These are phyloP conservation scores for Silurus asotus DNA, from an alignment of 2,113 vertebrate species.

Conservation along the genomic window DNA sequence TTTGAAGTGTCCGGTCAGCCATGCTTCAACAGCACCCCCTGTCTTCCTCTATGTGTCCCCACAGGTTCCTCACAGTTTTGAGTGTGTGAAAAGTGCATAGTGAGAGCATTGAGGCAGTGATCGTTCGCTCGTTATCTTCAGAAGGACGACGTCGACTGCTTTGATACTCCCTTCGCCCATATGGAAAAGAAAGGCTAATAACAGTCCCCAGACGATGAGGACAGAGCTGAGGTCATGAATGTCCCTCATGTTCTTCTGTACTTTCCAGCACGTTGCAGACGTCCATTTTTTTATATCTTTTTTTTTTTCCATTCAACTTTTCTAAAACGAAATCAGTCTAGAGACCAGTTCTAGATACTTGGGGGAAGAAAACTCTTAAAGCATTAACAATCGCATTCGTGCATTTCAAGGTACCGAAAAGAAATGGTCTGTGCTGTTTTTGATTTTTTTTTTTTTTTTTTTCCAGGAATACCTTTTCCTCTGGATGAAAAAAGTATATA, in stretches of 20 bases:
- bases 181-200: slow-evolving; percentile 37
- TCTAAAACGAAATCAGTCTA: slow-evolving; percentile 41
- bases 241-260: slow-evolving; percentile 32
- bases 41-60: slow-evolving; percentile 55
- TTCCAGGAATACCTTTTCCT: slow-evolving; percentile 32
- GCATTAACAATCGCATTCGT: slow-evolving; percentile 50
- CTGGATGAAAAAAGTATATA: slow-evolving; percentile 38
- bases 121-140: slow-evolving; percentile 31
- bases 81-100: slow-evolving; percentile 80
- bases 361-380: slow-evolving; percentile 46
- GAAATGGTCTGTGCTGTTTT: slow-evolving; percentile 47
- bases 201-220: slow-evolving; percentile 35
- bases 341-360: slow-evolving; percentile 33
- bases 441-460: slow-evolving; percentile 9
- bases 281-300: slow-evolving; percentile 4
- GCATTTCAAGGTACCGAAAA: slow-evolving; percentile 56
- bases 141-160: slow-evolving; percentile 15
- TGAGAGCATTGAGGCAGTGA: slow-evolving; percentile 68
- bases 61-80: slow-evolving; percentile 76
- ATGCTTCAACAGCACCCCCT: slow-evolving; percentile 17
- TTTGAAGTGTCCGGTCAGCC: slow-evolving; percentile 15
- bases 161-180: slow-evolving; percentile 12
- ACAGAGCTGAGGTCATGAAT: slow-evolving; percentile 48
- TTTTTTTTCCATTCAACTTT: background rate
- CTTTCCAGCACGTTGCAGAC: slow-evolving; percentile 27